Evolutionary conservation across 2,797 vertebrate genomes (phyloP), one percentile per base, ranked within the genome.

Genomic region (Acanthornis magna): DNA sequence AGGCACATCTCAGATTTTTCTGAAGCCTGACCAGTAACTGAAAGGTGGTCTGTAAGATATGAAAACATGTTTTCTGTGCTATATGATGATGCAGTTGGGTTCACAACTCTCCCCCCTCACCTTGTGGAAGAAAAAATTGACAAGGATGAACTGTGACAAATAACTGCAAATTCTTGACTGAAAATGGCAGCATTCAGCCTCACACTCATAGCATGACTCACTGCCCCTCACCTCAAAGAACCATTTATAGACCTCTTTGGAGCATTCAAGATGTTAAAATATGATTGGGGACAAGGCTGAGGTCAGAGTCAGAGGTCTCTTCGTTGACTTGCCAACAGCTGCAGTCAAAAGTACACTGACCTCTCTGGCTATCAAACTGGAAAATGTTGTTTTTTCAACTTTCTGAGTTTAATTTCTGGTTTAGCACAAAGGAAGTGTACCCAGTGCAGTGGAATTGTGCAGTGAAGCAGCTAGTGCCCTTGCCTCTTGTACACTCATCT

Each of bases 111-210:
- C 8, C 8, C 34, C 23, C 16, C 7, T 67, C 63, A 51, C 47
- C 45, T 67, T 13, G 40, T 34, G 21, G 57, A 85, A 88, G 19
- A 67, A 90, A 91, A 86, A 90, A 85, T n/a, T 76, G 85, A 90
- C 67, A 93, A 81, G 48, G 36, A 13, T 76, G 29, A 86, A 76
- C n/a, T 79, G 43, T 66, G 80, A 95, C 7, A 0, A 91, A 87
- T 88, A 36, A 36, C 36, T 0, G 5, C 19, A 71, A 76, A 85
- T 70, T 63, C 67, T 88, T 94, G 80, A 67, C 45, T 50, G 91
- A 88, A 95, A 95, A 91, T 50, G 85, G 77, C 77, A 94, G 47
- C 80, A 71, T 61, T 90, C 55, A 76, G 29, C 53, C 30, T 90
- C 5, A 1, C 47, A 8, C 29, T 81, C 26, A 20, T 0, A 3